phyloP scores from a whole-genome alignment of 1,140 invertebrate species.

The Drosophila mojavensis region DNA sequence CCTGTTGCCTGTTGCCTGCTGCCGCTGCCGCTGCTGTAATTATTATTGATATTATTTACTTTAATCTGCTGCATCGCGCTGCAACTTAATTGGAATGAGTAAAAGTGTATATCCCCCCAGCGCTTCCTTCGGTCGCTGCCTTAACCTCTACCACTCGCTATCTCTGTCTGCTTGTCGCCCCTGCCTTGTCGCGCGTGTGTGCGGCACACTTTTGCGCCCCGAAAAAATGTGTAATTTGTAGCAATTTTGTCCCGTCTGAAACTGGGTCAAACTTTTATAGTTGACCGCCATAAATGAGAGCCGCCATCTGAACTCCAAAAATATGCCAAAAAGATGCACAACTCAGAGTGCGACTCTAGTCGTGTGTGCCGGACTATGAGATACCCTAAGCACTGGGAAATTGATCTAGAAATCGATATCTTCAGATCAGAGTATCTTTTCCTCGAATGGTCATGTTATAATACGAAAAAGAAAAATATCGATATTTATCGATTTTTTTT shows the following conservation, averaged over 20 bases:
- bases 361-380: no score
- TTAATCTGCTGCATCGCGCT: slow-evolving; percentile 72
- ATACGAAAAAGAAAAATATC: no score
- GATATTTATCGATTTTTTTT: no score
- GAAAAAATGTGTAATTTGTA: slow-evolving; percentile 78
- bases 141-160: neutral
- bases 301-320: slow-evolving; percentile 20
- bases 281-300: slow-evolving; percentile 63
- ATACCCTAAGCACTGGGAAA: no score
- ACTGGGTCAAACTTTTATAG: slow-evolving; percentile 79
- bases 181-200: slow-evolving; percentile 59
- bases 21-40: slow-evolving; percentile 13
- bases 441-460: no score
- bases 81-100: slow-evolving; percentile 74
- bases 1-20: no score
- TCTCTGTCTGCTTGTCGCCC: neutral
- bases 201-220: slow-evolving; percentile 79
- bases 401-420: no score
- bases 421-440: no score
- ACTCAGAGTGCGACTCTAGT: no score
- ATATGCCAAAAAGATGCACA: no score
- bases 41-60: slow-evolving; percentile 78
- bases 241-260: slow-evolving; percentile 65
- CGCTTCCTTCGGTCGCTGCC: neutral
- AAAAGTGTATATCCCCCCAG: slow-evolving; percentile 47